These are phyloP conservation scores for Meteorus cinctellus DNA, from an alignment of 2,888 invertebrate genomes.

Conservation along the genomic window DNA sequence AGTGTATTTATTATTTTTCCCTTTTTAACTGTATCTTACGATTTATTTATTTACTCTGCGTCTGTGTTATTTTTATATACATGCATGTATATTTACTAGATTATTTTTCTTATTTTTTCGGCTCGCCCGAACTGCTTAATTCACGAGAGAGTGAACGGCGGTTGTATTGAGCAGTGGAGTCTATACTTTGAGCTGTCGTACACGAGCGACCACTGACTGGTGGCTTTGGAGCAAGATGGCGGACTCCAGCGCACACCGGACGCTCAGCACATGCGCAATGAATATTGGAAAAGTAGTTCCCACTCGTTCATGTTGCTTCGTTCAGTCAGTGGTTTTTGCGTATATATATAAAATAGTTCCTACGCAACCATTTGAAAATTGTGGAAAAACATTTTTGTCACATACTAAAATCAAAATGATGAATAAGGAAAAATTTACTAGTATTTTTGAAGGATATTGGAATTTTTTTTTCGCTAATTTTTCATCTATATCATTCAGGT, in stretches of 20 bases:
- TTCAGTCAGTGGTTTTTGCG: constrained; percentile 16
- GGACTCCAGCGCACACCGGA: constrained; percentile 54
- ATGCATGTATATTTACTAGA: background rate
- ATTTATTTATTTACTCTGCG: constrained; percentile 18
- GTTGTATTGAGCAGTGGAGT: constrained; percentile 52
- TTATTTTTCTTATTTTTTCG: background rate
- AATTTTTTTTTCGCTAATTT: background rate
- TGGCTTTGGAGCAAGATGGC: constrained; percentile 66
- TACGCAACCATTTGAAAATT: background rate
- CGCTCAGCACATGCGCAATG: constrained; percentile 60
- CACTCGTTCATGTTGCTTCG: background rate
- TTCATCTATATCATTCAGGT: background rate
- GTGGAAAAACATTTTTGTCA: background rate
- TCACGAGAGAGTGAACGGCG: constrained; percentile 51
- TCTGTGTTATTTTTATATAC: constrained; percentile 22
- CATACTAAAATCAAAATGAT: background rate
- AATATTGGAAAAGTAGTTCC: constrained; percentile 51
- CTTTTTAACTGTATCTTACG: constrained; percentile 11
- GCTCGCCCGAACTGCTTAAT: constrained; percentile 36
- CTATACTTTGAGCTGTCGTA: constrained; percentile 58
- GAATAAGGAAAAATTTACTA: background rate
- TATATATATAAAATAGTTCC: constrained; percentile 32
- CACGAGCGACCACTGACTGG: constrained; percentile 69
- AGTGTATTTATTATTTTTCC: background rate
- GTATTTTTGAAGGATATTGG: background rate